Percentiles rank a stretch among this genome's conserved stretches.
Conservation (phyloP, 2,888 invertebrate genomes). For the Diarsia rubi region DNA sequence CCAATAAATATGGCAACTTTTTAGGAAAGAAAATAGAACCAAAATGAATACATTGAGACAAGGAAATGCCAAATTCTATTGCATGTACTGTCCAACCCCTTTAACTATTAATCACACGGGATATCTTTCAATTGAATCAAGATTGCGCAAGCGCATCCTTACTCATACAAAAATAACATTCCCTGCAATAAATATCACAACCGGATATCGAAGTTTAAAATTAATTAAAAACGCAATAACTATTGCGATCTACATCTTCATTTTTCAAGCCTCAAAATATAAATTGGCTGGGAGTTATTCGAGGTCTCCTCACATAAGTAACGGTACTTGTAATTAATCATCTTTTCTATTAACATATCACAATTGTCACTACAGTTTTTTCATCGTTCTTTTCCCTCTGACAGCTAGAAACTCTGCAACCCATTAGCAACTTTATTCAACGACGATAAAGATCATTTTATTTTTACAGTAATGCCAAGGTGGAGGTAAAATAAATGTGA, state of each 20-base stretch:
- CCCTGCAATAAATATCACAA: not conserved
- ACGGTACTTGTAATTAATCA: slow-evolving; percentile 53
- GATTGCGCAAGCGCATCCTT: not conserved
- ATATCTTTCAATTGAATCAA: not conserved
- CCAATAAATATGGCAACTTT: not conserved
- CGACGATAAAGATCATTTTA: not conserved
- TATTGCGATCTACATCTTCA: slow-evolving; percentile 28
- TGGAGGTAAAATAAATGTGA: not conserved
- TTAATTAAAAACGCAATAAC: slow-evolving; percentile 40
- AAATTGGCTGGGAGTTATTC: slow-evolving; percentile 32
- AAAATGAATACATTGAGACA: not conserved
- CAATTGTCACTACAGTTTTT: slow-evolving; percentile 11
- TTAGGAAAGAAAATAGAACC: not conserved
- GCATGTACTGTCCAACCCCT: not conserved
- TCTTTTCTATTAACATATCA: slow-evolving; percentile 51
- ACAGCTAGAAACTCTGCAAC: not conserved
- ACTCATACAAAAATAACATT: not conserved
- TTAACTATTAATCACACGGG: not conserved
- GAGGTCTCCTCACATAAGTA: slow-evolving; percentile 45
- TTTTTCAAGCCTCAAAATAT: slow-evolving; percentile 32
- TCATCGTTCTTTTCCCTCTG: not conserved
- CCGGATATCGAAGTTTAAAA: slow-evolving; percentile 26
- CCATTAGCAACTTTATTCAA: not conserved
- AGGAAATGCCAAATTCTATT: not conserved
- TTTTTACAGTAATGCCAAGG: not conserved